phyloP scores from a whole-genome alignment of 2,888 invertebrate genomes.

The Andricus curvator region DNA sequence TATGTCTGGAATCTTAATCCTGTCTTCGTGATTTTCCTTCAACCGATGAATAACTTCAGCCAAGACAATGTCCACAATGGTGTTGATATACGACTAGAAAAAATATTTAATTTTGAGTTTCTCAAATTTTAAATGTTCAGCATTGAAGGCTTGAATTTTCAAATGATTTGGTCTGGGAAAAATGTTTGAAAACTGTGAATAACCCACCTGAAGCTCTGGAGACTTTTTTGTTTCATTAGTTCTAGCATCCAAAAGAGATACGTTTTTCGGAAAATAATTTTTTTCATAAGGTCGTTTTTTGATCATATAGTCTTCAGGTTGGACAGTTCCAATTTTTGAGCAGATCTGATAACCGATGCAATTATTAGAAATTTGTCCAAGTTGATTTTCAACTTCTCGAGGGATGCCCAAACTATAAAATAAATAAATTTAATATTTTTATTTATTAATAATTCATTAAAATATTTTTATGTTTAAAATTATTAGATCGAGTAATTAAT shows the following conservation, averaged over 20 bases:
- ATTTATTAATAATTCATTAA: neutral
- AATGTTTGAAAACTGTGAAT: neutral
- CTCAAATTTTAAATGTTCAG: neutral
- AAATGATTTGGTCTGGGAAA: neutral
- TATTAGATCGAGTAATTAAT: neutral
- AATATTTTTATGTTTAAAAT: neutral
- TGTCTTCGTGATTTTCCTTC: slow-evolving; percentile 47
- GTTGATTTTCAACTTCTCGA: neutral
- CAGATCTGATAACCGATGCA: neutral
- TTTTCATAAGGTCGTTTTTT: neutral
- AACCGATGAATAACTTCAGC: slow-evolving; percentile 47
- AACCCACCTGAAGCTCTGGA: neutral
- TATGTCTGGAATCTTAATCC: slow-evolving; percentile 55
- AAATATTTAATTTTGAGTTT: neutral
- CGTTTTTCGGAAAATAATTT: neutral
- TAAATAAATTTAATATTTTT: neutral
- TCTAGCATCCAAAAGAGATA: neutral
- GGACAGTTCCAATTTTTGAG: neutral
- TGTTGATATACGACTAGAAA: slow-evolving; percentile 55
- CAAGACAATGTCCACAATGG: slow-evolving; percentile 54
- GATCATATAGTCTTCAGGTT: neutral
- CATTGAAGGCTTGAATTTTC: neutral
- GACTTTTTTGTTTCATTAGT: neutral
- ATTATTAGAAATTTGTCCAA: neutral
- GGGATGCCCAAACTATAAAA: neutral